Evolutionary conservation across 2,113 vertebrate genomes (phyloP).

Genomic region (Rousettus leschenaultii): DNA sequence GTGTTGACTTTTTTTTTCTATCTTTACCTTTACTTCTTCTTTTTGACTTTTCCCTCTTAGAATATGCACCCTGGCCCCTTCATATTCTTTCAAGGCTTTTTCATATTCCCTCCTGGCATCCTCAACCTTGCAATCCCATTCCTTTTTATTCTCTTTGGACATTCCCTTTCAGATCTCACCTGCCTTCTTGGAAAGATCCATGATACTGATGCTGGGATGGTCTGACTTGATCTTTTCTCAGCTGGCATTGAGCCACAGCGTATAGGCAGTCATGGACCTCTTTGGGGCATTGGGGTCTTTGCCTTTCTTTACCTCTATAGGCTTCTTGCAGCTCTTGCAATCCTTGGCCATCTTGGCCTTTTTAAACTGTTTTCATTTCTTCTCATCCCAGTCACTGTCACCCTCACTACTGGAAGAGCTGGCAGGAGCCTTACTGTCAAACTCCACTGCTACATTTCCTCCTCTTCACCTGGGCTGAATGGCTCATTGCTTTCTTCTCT

Average conservation of each 20-base stretch:
- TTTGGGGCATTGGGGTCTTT: conserved; percentile 92
- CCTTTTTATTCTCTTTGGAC: conserved; percentile 94
- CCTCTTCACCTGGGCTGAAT: too few relatives aligned
- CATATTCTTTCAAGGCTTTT: conserved; percentile 93
- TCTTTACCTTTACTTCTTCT: conserved; percentile 85
- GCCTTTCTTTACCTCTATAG: conserved; percentile 89
- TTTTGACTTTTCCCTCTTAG: conserved; percentile 87
- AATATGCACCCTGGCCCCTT: conserved; percentile 81
- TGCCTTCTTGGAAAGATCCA: conserved; percentile 95
- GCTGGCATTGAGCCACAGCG: conserved; percentile 95
- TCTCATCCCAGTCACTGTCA: conserved; percentile 85
- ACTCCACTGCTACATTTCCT: conserved; percentile 55
- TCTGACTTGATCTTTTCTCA: conserved; percentile 94
- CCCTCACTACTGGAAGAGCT: conserved; percentile 92
- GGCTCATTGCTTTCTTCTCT: conserved; percentile 93
- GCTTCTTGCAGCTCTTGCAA: conserved; percentile 88
- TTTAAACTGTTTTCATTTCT: conserved; percentile 88
- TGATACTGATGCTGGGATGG: conserved; percentile 95
- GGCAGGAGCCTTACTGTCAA: conserved; percentile 93
- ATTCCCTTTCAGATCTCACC: conserved; percentile 97
- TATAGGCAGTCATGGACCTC: conserved; percentile 95
- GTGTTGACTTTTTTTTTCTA: conserved; percentile 63
- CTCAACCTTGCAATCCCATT: conserved; percentile 94
- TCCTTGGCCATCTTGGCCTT: conserved; percentile 91
- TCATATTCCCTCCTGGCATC: conserved; percentile 92